These are phyloP conservation scores for Ostrea denselamellosa DNA, from an alignment of 1,140 invertebrate genomes.

Conservation along the genomic window DNA sequence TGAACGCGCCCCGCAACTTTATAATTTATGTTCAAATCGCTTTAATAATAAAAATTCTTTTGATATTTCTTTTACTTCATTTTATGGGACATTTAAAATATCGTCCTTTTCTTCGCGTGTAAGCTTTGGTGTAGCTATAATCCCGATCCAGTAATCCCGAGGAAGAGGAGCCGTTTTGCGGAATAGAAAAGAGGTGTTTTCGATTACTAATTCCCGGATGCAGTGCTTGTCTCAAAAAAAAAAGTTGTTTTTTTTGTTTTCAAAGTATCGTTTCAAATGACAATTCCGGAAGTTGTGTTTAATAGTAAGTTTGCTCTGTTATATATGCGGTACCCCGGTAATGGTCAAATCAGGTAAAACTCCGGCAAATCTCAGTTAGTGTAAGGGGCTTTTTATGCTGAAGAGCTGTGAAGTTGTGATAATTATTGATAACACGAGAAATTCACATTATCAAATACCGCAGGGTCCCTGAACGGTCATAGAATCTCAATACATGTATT, in stretches of 20 bases:
- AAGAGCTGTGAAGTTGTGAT: background rate
- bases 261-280: background rate
- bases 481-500: background rate
- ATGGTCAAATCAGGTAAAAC: background rate
- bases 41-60: constrained; percentile 21
- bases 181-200: background rate
- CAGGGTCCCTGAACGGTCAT: background rate
- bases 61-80: constrained; percentile 12
- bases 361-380: background rate
- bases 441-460: background rate
- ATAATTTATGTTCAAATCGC: constrained; percentile 14
- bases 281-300: background rate
- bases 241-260: constrained; percentile 12
- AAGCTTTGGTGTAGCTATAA: background rate
- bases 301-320: background rate
- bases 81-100: constrained; percentile 40
- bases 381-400: constrained; percentile 10
- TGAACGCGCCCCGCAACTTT: background rate
- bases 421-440: constrained; percentile 5
- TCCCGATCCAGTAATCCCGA: background rate
- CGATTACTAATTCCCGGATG: constrained; percentile 19
- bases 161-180: background rate
- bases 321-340: background rate
- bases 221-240: background rate
- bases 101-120: background rate